Evolutionary conservation across 2,888 invertebrate genomes (phyloP).

Genomic region (Lepidochrysops patricia): DNA sequence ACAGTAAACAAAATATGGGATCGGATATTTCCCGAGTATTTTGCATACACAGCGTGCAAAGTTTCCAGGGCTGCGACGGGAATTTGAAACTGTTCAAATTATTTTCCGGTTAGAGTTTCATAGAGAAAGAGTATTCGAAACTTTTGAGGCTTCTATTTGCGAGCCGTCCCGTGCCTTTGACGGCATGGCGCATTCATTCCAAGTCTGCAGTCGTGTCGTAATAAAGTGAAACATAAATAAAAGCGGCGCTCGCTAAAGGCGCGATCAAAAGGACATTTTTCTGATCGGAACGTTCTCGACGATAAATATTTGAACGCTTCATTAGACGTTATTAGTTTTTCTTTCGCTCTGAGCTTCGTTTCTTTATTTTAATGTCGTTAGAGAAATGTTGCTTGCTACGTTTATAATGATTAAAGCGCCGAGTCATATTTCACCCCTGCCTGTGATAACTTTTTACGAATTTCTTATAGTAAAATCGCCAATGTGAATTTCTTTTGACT

Average conservation of each 20-base stretch:
- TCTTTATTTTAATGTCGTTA: background rate
- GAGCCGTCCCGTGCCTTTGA: conserved; percentile 41
- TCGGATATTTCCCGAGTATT: background rate
- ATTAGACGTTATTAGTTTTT: background rate
- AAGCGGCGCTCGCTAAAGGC: conserved; percentile 19
- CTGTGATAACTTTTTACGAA: no score
- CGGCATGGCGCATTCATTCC: conserved; percentile 32
- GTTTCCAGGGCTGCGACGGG: conserved; percentile 9
- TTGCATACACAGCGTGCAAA: background rate
- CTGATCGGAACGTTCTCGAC: background rate
- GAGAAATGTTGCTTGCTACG: background rate
- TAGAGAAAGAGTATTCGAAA: conserved; percentile 18
- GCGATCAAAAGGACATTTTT: conserved; percentile 23
- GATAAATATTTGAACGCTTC: background rate
- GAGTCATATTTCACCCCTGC: no score
- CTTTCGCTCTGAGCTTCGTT: background rate
- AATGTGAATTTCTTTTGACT: no score
- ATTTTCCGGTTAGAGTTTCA: conserved; percentile 16
- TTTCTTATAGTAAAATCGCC: no score
- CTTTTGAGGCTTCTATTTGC: conserved; percentile 30
- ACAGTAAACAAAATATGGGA: background rate
- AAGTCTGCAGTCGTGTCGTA: conserved; percentile 30
- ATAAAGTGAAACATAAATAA: conserved; percentile 43
- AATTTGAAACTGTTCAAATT: conserved; percentile 18
- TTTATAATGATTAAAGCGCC: no score